Evolutionary conservation across 2,888 invertebrate genomes (phyloP).

Genomic region (Neoitamus cyanurus): DNA sequence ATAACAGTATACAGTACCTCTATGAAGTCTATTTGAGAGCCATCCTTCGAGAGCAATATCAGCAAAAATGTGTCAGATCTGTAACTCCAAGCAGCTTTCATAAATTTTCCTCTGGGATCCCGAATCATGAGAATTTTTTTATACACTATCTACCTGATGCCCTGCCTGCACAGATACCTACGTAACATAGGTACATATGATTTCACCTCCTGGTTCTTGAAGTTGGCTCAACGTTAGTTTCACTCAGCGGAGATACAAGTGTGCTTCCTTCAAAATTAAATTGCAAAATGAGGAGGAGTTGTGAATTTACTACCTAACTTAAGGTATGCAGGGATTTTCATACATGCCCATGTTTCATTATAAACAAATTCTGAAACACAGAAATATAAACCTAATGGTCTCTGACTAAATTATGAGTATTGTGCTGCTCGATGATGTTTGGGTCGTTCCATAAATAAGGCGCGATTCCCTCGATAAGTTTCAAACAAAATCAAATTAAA

Average conservation of each 20-base stretch:
- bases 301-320: background rate
- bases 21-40: background rate
- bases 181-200: too few species aligned
- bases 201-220: background rate
- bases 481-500: too few species aligned
- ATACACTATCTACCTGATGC: background rate
- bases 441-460: too few species aligned
- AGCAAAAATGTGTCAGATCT: background rate
- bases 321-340: background rate
- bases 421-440: too few species aligned
- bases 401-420: too few species aligned
- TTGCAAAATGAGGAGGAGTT: background rate
- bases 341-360: background rate
- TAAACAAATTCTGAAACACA: background rate
- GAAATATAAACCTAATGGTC: background rate
- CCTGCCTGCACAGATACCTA: too few species aligned
- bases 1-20: background rate
- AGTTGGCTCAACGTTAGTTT: background rate
- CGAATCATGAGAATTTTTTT: background rate
- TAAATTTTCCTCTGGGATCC: background rate
- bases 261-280: background rate
- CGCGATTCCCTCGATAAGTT: too few species aligned
- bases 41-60: background rate
- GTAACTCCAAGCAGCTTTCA: background rate
- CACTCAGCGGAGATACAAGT: background rate